phyloP scores from a whole-genome alignment of 1,140 invertebrate species.

The Achroia grisella region DNA sequence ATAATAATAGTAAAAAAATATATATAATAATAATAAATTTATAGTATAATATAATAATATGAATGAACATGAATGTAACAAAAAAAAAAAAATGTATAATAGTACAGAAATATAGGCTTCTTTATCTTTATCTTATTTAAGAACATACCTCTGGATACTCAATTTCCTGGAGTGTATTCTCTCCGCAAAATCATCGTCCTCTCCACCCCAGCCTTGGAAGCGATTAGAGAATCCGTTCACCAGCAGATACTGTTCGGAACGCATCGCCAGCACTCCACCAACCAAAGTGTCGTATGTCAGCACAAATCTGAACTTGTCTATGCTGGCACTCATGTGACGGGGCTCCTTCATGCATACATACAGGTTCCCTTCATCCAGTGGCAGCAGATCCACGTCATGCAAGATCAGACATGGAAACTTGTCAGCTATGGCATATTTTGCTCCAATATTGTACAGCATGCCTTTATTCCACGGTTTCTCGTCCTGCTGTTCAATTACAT shows the following conservation, averaged over 20 bases:
- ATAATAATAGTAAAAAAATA: too few relatives aligned
- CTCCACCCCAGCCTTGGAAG: conserved; percentile 93
- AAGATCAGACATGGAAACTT: conserved; percentile 93
- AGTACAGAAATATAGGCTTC: too few relatives aligned
- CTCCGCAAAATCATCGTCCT: conserved; percentile 93
- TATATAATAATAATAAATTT: too few relatives aligned
- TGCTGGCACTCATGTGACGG: conserved; percentile 93
- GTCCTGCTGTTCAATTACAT: conserved; percentile 90
- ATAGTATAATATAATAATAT: too few relatives aligned
- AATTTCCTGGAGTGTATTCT: conserved; percentile 60
- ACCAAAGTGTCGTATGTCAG: conserved; percentile 83
- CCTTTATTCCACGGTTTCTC: conserved; percentile 92
- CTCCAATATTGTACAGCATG: conserved; percentile 92
- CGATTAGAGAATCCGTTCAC: conserved; percentile 95
- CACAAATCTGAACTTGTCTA: conserved; percentile 87
- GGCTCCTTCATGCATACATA: conserved; percentile 91
- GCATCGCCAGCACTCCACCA: conserved; percentile 84
- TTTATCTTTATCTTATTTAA: too few relatives aligned
- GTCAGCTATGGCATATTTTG: conserved; percentile 80
- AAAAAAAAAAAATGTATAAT: too few relatives aligned
- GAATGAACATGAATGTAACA: too few relatives aligned
- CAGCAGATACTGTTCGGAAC: conserved; percentile 79
- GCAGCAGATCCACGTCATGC: conserved; percentile 97
- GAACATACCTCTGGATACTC: conserved; percentile 33
- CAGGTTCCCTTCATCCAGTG: conserved; percentile 90